A percentile compares a stretch with the other conserved stretches of the same genome.
These are phyloP conservation scores for Monomorium pharaonis DNA, from an alignment of 1,140 invertebrate species.

Conservation along the genomic window DNA sequence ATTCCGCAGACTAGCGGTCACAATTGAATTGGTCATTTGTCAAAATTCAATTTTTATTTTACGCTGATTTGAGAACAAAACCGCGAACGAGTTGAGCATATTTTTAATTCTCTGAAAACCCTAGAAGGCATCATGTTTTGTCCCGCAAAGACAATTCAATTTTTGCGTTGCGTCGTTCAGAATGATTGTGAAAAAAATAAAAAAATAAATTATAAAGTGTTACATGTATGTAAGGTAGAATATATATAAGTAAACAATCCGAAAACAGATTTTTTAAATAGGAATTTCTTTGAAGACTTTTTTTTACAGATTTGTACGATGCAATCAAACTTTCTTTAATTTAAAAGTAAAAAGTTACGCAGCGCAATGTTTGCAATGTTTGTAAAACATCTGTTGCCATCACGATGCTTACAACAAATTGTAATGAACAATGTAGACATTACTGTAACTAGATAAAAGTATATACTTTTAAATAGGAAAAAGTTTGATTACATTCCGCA, in stretches of 20 bases:
- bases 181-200: background rate
- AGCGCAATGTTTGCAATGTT: background rate
- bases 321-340: constrained; percentile 3
- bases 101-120: background rate
- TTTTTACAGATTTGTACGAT: background rate
- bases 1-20: background rate
- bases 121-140: background rate
- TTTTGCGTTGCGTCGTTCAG: background rate
- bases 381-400: background rate
- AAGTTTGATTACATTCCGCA: background rate
- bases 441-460: background rate
- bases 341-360: background rate
- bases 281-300: background rate
- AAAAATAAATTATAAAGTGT: background rate
- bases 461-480: background rate
- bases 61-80: background rate
- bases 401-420: background rate
- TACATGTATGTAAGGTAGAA: background rate
- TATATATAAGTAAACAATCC: background rate
- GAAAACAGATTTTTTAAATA: background rate
- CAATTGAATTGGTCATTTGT: background rate
- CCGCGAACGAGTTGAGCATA: background rate
- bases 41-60: background rate
- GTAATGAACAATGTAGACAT: background rate
- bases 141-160: background rate